Conservation (phyloP, 2,797 vertebrate species). For the Sciurus carolinensis region DNA sequence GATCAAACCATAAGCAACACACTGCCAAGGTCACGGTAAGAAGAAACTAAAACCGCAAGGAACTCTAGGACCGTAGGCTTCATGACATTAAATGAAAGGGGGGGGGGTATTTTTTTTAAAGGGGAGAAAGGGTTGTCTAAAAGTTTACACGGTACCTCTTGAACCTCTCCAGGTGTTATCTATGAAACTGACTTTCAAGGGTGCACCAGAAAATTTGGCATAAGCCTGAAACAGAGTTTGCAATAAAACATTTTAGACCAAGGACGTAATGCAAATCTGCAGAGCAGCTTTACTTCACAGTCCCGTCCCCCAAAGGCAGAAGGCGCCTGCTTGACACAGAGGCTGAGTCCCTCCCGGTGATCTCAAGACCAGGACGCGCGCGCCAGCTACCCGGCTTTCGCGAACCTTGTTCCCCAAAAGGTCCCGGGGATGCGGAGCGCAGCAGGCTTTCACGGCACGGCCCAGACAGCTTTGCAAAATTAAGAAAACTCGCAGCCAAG, state of each 20-base stretch:
- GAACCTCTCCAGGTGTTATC: constrained; percentile 95
- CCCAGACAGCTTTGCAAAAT: neutral
- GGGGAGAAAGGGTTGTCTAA: neutral
- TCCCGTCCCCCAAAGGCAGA: neutral
- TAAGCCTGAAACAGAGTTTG: constrained; percentile 93
- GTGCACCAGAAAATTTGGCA: constrained; percentile 95
- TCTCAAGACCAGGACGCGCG: neutral
- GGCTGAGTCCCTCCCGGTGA: neutral
- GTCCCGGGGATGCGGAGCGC: neutral
- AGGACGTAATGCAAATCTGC: neutral
- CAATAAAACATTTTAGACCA: constrained; percentile 46
- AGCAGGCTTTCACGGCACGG: neutral
- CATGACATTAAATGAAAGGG: neutral
- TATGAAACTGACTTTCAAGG: constrained; percentile 92
- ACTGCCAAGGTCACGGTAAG: constrained; percentile 42
- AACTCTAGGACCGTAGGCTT: neutral
- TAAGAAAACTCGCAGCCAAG: neutral
- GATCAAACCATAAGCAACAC: constrained; percentile 20
- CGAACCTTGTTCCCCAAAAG: neutral
- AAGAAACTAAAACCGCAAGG: constrained; percentile 14
- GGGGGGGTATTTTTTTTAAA: neutral
- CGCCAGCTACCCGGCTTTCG: neutral
- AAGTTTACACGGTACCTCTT: constrained; percentile 91
- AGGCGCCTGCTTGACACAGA: neutral
- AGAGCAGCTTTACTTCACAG: neutral